phyloP scores from a whole-genome alignment of 2,797 vertebrate species.

The Danio choprae region DNA sequence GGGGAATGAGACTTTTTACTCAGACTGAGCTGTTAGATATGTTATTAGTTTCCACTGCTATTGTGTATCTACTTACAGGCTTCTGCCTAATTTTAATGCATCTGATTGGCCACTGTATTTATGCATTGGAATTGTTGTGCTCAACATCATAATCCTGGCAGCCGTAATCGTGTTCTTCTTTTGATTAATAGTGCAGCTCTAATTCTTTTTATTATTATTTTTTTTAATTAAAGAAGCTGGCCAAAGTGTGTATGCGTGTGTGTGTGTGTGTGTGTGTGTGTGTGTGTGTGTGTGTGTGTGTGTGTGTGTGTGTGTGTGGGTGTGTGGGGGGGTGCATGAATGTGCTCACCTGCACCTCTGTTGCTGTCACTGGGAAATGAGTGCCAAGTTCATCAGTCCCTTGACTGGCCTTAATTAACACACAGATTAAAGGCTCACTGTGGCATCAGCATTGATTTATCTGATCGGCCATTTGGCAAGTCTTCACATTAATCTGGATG shows the following conservation, averaged over 20 bases:
- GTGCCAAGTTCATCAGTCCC: conserved; percentile 29
- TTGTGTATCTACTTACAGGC: not conserved
- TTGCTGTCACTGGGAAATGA: conserved; percentile 7
- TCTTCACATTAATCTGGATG: conserved; percentile 6
- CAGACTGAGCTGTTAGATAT: not conserved
- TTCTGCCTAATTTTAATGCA: not conserved
- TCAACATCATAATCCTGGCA: not conserved
- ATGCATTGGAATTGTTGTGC: not conserved
- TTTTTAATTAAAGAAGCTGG: conserved; percentile 18
- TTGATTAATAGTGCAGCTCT: not conserved
- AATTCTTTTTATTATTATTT: not conserved
- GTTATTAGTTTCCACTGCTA: too few species aligned
- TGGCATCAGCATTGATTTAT: conserved; percentile 27
- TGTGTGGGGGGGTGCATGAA: not conserved
- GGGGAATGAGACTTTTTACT: not conserved
- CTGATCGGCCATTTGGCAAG: conserved; percentile 28
- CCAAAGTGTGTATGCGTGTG: conserved; percentile 9
- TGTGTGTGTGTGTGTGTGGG: too few species aligned
- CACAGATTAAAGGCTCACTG: conserved; percentile 30
- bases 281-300: not conserved
- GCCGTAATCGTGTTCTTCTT: not conserved
- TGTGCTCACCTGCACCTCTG: conserved; percentile 12
- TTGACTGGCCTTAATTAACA: conserved; percentile 28
- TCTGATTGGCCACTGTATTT: not conserved
- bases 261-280: too few species aligned